phyloP scores from a whole-genome alignment of 2,797 vertebrate genomes.

The Coracias cyanogaster region DNA sequence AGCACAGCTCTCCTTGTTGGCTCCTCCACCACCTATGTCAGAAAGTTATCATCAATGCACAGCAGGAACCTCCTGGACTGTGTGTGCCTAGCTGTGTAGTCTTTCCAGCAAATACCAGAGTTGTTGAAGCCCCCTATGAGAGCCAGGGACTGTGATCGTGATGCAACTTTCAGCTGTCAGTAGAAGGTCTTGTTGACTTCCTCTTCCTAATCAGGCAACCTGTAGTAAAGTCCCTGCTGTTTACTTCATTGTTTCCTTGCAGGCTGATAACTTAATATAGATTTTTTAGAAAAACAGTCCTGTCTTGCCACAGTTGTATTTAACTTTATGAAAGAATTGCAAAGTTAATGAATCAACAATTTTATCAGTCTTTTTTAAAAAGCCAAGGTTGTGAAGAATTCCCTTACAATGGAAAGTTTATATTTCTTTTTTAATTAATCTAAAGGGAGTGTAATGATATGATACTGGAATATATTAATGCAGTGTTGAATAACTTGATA shows the following conservation, averaged over 20 bases:
- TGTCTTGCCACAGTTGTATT: not conserved
- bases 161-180: not conserved
- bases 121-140: not conserved
- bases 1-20: not conserved
- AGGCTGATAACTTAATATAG: not conserved
- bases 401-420: not conserved
- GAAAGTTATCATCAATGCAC: not conserved
- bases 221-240: not conserved
- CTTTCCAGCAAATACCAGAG: not conserved
- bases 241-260: not conserved
- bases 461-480: not conserved
- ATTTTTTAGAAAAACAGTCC: not conserved
- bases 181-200: not conserved
- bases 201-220: not conserved
- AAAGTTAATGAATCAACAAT: not conserved
- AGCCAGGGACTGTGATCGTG: not conserved
- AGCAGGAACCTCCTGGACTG: not conserved
- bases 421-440: conserved; percentile 36
- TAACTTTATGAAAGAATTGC: not conserved
- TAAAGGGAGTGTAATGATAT: not conserved
- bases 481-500: not conserved
- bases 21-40: not conserved
- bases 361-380: not conserved
- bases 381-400: not conserved
- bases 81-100: not conserved